Evolutionary conservation across 2,888 invertebrate genomes (phyloP).

Genomic region (Tolmerus cingulatus): DNA sequence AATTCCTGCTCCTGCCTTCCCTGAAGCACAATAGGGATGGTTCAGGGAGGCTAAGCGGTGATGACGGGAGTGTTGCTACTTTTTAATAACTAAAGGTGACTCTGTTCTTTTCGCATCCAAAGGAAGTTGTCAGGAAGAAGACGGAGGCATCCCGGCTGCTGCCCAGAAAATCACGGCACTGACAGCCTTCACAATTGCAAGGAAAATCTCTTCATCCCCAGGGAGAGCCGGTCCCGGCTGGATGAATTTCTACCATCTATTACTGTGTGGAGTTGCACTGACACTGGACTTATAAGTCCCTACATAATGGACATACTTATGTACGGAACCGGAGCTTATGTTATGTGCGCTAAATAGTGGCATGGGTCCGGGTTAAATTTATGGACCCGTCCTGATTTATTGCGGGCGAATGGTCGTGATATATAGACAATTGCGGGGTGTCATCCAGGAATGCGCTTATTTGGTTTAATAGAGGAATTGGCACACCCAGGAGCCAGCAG

Average conservation of each 20-base stretch:
- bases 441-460: background rate
- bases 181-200: background rate
- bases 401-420: background rate
- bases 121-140: background rate
- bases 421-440: slow-evolving; percentile 6
- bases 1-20: background rate
- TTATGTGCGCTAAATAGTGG: background rate
- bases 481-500: background rate
- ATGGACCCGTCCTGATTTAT: background rate
- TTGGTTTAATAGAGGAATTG: background rate
- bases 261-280: background rate
- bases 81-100: background rate
- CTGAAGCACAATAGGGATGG: background rate
- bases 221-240: background rate
- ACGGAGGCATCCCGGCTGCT: background rate
- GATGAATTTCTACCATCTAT: background rate
- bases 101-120: background rate
- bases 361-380: background rate
- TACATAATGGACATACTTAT: background rate
- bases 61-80: background rate
- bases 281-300: background rate
- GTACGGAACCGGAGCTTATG: background rate
- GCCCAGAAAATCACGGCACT: background rate
- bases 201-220: background rate
- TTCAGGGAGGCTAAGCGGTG: background rate